These are phyloP conservation scores for Drosophila pseudoananassae DNA, from an alignment of 1,140 invertebrate genomes.

Conservation along the genomic window DNA sequence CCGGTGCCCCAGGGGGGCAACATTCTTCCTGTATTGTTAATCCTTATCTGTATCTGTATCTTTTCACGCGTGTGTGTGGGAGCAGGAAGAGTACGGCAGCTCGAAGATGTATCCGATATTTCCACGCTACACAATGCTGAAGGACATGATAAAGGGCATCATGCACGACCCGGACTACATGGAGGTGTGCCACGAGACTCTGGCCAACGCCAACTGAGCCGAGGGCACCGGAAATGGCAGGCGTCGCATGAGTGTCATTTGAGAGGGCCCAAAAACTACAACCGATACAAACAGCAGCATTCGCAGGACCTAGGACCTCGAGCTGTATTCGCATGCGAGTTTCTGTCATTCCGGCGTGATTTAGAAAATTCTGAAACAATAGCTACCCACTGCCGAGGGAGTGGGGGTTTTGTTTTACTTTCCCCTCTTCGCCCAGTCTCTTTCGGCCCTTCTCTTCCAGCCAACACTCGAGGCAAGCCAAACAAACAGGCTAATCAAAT, in stretches of 20 bases:
- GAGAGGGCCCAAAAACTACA: slow-evolving; percentile 57
- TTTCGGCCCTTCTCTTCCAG: slow-evolving; percentile 36
- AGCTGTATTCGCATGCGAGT: slow-evolving; percentile 61
- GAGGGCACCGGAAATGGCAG: slow-evolving; percentile 80
- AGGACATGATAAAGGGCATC: slow-evolving; percentile 97
- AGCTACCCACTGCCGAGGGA: slow-evolving; percentile 21
- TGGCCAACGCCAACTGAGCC: slow-evolving; percentile 82
- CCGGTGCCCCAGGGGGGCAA: slow-evolving; percentile 3
- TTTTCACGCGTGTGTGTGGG: neutral
- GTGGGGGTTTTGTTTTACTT: slow-evolving; percentile 19
- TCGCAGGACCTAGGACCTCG: slow-evolving; percentile 13
- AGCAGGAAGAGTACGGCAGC: slow-evolving; percentile 93
- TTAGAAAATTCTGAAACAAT: slow-evolving; percentile 43
- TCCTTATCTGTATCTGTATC: slow-evolving; percentile 6
- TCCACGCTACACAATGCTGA: slow-evolving; percentile 95
- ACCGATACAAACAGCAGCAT: slow-evolving; percentile 44
- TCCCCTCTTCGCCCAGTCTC: slow-evolving; percentile 1
- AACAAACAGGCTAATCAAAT: slow-evolving; percentile 37
- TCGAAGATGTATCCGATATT: slow-evolving; percentile 97
- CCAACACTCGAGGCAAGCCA: slow-evolving; percentile 46
- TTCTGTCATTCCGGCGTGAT: slow-evolving; percentile 61
- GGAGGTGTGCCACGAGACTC: slow-evolving; percentile 95
- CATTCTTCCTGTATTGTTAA: slow-evolving; percentile 26
- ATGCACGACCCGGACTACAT: slow-evolving; percentile 97
- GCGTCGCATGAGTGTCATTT: slow-evolving; percentile 82